A percentile compares a stretch with the other conserved stretches of the same genome.
Conservation (phyloP, 1,140 invertebrate genomes). For the Alviniconcha marisindica region DNA sequence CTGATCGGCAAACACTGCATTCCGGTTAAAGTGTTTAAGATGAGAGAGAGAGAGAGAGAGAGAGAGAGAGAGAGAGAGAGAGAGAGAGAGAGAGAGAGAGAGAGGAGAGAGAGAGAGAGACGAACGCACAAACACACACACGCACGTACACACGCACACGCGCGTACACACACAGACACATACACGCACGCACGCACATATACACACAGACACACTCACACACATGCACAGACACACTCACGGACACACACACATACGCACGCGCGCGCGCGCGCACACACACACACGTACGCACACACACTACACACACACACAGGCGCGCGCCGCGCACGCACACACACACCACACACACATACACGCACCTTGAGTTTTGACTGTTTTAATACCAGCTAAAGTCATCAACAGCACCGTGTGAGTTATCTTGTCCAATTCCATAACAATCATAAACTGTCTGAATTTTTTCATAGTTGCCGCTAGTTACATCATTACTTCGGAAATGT, state of each 20-base stretch:
- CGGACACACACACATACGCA: slow-evolving; percentile 4
- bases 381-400: too few species aligned
- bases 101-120: not conserved
- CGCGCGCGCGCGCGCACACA: not conserved
- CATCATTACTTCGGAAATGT: too few species aligned
- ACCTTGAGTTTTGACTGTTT: too few species aligned
- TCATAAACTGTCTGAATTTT: too few species aligned
- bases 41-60: not conserved
- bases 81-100: slow-evolving; percentile 23
- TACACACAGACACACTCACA: slow-evolving; percentile 11
- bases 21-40: not conserved
- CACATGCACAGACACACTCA: not conserved
- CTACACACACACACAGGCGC: not conserved
- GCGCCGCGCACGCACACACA: not conserved
- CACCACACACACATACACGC: not conserved
- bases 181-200: slow-evolving; percentile 8
- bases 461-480: too few species aligned
- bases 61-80: slow-evolving; percentile 8
- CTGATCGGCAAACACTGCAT: too few species aligned
- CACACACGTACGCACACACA: slow-evolving; percentile 3
- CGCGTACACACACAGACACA: slow-evolving; percentile 20
- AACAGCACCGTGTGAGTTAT: too few species aligned
- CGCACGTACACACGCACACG: slow-evolving; percentile 19
- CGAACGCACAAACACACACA: not conserved
- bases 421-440: too few species aligned